Conservation (phyloP, 2,888 invertebrate species). For the Meta bourneti region DNA sequence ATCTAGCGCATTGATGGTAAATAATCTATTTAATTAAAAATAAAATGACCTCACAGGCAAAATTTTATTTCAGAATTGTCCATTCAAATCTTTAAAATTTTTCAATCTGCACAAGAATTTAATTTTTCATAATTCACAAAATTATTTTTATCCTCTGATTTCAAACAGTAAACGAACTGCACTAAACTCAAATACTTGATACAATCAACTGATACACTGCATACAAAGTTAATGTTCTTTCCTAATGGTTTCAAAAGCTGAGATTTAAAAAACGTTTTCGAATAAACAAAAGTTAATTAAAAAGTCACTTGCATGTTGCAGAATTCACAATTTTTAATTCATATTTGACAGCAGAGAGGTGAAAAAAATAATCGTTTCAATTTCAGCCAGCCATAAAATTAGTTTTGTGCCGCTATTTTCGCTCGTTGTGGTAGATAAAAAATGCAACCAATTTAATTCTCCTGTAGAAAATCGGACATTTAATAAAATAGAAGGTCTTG, state of each 20-base stretch:
- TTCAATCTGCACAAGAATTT: too few relatives aligned
- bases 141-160: too few relatives aligned
- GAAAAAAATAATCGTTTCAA: conserved; percentile 16
- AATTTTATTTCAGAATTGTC: too few relatives aligned
- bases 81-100: too few relatives aligned
- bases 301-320: conserved; percentile 36
- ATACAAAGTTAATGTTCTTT: background rate
- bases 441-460: background rate
- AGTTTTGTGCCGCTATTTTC: background rate
- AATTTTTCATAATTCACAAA: too few relatives aligned
- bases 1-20: too few relatives aligned
- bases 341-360: background rate
- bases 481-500: background rate
- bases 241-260: background rate
- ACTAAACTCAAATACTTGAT: too few relatives aligned
- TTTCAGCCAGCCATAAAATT: conserved; percentile 44
- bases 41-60: too few relatives aligned
- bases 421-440: background rate
- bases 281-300: conserved; percentile 44
- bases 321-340: conserved; percentile 1
- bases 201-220: too few relatives aligned
- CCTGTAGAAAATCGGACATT: background rate
- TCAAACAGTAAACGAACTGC: too few relatives aligned
- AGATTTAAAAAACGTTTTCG: background rate
- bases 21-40: too few relatives aligned